phyloP scores from a whole-genome alignment of 53 echinoderm and acorn worm genomes.

The Holothuria scabra region DNA sequence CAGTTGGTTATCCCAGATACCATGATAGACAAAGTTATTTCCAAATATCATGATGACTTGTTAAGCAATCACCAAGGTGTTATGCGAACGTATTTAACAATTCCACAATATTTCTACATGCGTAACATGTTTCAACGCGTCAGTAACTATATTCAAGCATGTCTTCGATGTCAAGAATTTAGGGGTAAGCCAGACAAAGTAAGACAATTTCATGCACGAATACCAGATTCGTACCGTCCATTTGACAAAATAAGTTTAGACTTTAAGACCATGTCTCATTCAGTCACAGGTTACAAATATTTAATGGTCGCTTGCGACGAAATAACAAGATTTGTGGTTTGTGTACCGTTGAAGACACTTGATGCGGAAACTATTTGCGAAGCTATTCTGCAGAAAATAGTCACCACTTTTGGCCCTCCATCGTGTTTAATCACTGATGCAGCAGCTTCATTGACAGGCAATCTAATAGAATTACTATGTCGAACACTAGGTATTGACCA shows the following conservation, averaged over 20 bases:
- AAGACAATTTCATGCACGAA: conserved; percentile 10
- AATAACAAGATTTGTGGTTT: conserved; percentile 48
- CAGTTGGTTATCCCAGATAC: conserved; percentile 61
- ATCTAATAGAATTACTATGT: conserved; percentile 50
- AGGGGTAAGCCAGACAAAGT: conserved; percentile 24
- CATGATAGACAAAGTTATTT: conserved; percentile 55
- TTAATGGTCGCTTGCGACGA: conserved; percentile 51
- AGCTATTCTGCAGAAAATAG: conserved; percentile 16
- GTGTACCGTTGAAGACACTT: conserved; percentile 37
- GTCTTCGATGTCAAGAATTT: too few relatives aligned
- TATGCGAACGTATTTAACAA: conserved; percentile 65
- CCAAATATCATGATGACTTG: conserved; percentile 60
- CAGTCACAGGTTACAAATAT: too few relatives aligned
- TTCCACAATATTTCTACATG: conserved; percentile 56
- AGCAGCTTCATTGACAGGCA: conserved; percentile 49
- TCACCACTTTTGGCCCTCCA: conserved; percentile 53
- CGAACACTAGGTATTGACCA: conserved; percentile 38
- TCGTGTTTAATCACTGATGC: conserved; percentile 58
- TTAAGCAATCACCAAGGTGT: conserved; percentile 68
- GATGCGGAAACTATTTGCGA: conserved; percentile 34
- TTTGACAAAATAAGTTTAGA: conserved; percentile 36
- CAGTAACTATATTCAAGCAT: conserved; percentile 31
- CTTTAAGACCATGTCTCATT: conserved; percentile 37
- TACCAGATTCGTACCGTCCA: conserved; percentile 12
- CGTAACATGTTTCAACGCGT: conserved; percentile 43